These are phyloP conservation scores for Cydia fagiglandana DNA, from an alignment of 1,140 invertebrate species.

Conservation along the genomic window DNA sequence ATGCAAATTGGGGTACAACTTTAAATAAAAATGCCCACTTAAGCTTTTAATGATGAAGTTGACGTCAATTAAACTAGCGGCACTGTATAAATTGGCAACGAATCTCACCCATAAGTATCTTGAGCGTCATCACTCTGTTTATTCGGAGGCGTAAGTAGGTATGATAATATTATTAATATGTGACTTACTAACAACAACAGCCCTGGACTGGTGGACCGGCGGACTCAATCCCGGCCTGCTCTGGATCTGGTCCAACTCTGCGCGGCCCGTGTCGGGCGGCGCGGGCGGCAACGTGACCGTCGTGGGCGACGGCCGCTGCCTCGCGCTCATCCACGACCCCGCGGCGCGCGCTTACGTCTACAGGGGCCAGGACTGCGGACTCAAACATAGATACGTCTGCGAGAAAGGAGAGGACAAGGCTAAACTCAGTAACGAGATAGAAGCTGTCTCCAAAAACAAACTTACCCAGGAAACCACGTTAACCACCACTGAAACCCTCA, in stretches of 20 bases:
- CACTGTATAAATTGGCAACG: too few species aligned
- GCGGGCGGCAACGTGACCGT: slow-evolving; percentile 49
- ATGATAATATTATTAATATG: too few species aligned
- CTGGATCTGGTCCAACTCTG: slow-evolving; percentile 92
- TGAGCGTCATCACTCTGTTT: too few species aligned
- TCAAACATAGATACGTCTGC: slow-evolving; percentile 84
- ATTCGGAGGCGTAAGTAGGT: too few species aligned
- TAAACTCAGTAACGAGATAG: slow-evolving; percentile 83
- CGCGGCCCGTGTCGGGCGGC: slow-evolving; percentile 81
- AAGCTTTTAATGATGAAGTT: too few species aligned
- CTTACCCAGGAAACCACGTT: slow-evolving; percentile 8
- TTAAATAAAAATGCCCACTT: too few species aligned
- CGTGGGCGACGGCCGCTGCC: slow-evolving; percentile 68
- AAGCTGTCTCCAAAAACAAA: slow-evolving; percentile 73
- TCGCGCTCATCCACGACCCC: slow-evolving; percentile 76
- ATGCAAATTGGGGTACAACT: too few species aligned
- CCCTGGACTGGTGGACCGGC: slow-evolving; percentile 88
- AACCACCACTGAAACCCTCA: not conserved
- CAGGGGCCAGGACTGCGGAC: slow-evolving; percentile 85
- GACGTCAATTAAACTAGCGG: too few species aligned
- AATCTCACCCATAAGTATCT: too few species aligned
- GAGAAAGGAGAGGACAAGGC: slow-evolving; percentile 85
- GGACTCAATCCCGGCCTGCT: slow-evolving; percentile 90
- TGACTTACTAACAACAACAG: slow-evolving; percentile 55
- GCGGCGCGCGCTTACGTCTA: slow-evolving; percentile 83